Evolutionary conservation across 2,113 vertebrate genomes (phyloP).

Genomic region (Pipa parva): DNA sequence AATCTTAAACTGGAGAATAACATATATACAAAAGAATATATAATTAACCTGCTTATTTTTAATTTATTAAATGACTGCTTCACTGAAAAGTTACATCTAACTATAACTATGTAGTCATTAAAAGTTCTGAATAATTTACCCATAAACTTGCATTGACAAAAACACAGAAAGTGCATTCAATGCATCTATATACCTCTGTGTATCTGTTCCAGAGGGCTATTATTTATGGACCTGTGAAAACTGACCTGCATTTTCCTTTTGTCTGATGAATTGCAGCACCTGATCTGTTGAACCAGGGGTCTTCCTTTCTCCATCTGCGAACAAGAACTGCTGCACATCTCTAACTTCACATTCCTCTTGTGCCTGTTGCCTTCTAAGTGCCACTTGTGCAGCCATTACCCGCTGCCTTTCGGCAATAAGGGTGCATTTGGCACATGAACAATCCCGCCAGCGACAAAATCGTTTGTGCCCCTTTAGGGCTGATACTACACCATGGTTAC

Average conservation of each 20-base stretch:
- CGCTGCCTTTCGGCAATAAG: slow-evolving; percentile 85
- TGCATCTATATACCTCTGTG: no score
- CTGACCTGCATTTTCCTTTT: slow-evolving; percentile 22
- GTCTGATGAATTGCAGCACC: background rate
- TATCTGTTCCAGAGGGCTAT: no score
- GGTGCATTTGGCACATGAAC: slow-evolving; percentile 81
- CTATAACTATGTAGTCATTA: no score
- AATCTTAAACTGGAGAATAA: no score
- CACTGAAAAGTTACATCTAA: no score
- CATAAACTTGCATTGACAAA: no score
- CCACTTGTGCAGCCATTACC: slow-evolving; percentile 90
- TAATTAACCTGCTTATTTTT: no score
- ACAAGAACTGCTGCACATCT: slow-evolving; percentile 62
- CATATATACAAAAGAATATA: no score
- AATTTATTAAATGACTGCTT: no score
- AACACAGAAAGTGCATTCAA: no score
- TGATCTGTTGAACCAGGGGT: slow-evolving; percentile 32
- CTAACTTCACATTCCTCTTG: slow-evolving; percentile 81
- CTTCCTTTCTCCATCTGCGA: slow-evolving; percentile 47
- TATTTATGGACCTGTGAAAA: no score
- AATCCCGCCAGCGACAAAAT: slow-evolving; percentile 85
- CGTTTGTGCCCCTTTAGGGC: slow-evolving; percentile 89
- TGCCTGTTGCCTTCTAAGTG: slow-evolving; percentile 81
- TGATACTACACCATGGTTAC: slow-evolving; percentile 85
- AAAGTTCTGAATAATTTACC: no score